Conservation (phyloP, 2,797 vertebrate genomes). For the Poecilia wingei region DNA sequence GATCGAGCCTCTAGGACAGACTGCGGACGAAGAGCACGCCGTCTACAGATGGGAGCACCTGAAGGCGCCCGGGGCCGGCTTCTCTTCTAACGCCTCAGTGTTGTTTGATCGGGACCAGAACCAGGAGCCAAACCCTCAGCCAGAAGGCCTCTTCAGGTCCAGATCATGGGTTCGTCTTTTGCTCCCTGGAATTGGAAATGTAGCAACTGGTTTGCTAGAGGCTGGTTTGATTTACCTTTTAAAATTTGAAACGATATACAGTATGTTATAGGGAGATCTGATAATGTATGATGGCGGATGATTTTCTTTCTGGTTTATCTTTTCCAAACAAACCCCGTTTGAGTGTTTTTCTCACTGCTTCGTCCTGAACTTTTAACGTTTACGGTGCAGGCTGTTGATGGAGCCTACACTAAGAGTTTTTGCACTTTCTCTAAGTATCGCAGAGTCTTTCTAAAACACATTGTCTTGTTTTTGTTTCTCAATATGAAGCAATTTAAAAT, state of each 20-base stretch:
- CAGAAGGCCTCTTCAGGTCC: slow-evolving; percentile 77
- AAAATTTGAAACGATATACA: not conserved
- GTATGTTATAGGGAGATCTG: not conserved
- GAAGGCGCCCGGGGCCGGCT: slow-evolving; percentile 64
- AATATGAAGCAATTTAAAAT: not conserved
- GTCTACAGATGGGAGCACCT: slow-evolving; percentile 83
- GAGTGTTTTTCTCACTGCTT: not conserved
- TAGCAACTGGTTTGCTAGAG: not conserved
- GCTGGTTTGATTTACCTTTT: not conserved
- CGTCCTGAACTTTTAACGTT: not conserved
- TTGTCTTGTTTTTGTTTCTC: not conserved
- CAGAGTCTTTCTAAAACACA: not conserved
- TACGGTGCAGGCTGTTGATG: not conserved
- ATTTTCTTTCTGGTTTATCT: not conserved
- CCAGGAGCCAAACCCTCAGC: slow-evolving; percentile 41
- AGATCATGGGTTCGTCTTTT: slow-evolving; percentile 74
- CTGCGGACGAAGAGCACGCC: slow-evolving; percentile 70
- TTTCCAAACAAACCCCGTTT: not conserved
- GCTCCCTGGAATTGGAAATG: not conserved
- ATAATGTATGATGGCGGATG: not conserved
- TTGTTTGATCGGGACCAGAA: slow-evolving; percentile 71
- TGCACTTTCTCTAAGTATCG: not conserved
- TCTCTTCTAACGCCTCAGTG: slow-evolving; percentile 34
- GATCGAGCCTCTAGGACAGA: slow-evolving; percentile 85
- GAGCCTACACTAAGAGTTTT: not conserved